Conservation (phyloP, 2,797 vertebrate species). For the Eulemur coronatus region DNA sequence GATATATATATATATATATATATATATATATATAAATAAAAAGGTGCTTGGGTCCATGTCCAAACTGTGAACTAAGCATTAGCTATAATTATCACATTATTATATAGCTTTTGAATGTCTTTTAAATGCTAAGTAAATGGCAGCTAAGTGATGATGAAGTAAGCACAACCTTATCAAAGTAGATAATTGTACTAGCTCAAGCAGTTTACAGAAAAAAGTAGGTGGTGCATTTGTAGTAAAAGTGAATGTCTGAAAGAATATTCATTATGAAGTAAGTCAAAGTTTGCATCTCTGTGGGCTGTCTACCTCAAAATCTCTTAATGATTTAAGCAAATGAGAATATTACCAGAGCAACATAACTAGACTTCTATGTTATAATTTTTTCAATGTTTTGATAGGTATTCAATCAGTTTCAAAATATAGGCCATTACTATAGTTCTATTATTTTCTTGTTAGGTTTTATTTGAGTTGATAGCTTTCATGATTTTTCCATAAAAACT, state of each 20-base stretch:
- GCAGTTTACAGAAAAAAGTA: not conserved
- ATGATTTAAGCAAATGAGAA: not conserved
- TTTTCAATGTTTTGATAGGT: constrained; percentile 2
- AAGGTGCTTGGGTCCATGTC: not conserved
- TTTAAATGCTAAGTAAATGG: not conserved
- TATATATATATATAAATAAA: too few relatives aligned
- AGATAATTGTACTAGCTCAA: not conserved
- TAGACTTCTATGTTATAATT: not conserved
- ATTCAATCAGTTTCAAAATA: not conserved
- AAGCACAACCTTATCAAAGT: not conserved
- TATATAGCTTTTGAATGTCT: not conserved
- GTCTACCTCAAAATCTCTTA: not conserved
- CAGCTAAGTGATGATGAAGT: not conserved
- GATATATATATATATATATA: not conserved
- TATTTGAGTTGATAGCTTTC: constrained; percentile 11
- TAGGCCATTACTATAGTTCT: not conserved
- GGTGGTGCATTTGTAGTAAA: not conserved
- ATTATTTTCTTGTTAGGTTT: constrained; percentile 36
- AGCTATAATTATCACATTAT: not conserved
- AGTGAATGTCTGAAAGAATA: not conserved
- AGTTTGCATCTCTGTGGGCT: not conserved
- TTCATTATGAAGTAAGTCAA: not conserved
- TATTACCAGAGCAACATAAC: constrained; percentile 9
- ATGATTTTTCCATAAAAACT: constrained; percentile 13
- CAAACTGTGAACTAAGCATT: not conserved